phyloP scores from a whole-genome alignment of 92 coral and sea anemone species.

The Parazoanthus swiftii region DNA sequence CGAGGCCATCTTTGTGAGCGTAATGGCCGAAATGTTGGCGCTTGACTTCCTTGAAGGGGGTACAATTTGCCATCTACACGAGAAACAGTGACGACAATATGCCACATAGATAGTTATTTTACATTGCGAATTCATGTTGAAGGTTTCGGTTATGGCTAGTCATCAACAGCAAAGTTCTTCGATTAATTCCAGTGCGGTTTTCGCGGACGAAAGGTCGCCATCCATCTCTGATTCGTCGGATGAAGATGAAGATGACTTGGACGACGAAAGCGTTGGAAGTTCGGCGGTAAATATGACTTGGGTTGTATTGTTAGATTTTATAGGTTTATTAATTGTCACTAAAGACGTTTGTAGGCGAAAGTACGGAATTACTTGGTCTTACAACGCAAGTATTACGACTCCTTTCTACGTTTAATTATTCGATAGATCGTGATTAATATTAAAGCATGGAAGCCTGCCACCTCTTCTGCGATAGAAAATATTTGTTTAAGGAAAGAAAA shows the following conservation, averaged over 20 bases:
- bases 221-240: constrained; percentile 98
- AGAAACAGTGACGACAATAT: constrained; percentile 62
- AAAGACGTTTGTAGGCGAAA: constrained; percentile 3
- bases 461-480: constrained; percentile 71
- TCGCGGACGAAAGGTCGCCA: constrained; percentile 95
- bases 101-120: constrained; percentile 50
- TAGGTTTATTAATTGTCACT: background rate
- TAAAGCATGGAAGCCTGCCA: constrained; percentile 68
- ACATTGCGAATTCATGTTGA: constrained; percentile 38
- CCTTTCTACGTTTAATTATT: constrained; percentile 61
- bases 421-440: constrained; percentile 73
- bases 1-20: constrained; percentile 82
- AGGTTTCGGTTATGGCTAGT: constrained; percentile 68
- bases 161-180: constrained; percentile 77
- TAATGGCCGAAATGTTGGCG: constrained; percentile 86
- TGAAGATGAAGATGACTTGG: constrained; percentile 89
- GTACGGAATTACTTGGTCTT: constrained; percentile 24
- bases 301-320: constrained; percentile 3
- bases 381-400: constrained; percentile 44
- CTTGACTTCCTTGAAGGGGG: constrained; percentile 62
- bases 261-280: constrained; percentile 86
- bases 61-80: constrained; percentile 60
- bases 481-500: constrained; percentile 59
- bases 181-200: constrained; percentile 79
- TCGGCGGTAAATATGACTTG: constrained; percentile 80